Evolutionary conservation across 92 coral and sea anemone species (phyloP), one percentile per base, ranked within the genome.

Genomic region (Zoanthus sansibaricus): DNA sequence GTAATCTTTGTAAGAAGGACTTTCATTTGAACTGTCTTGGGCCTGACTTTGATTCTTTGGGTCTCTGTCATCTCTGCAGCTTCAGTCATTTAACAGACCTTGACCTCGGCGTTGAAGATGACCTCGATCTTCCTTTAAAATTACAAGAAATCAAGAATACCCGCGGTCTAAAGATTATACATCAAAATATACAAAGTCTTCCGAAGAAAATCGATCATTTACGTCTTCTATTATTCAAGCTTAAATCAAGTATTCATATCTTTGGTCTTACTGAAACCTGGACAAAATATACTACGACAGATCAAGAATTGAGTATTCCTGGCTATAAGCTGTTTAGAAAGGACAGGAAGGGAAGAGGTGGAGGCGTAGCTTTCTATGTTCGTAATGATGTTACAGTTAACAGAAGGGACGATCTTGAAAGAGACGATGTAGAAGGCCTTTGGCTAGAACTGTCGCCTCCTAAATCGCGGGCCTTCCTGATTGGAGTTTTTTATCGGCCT

Each of bases 391-490:
- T 88, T 51, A 72, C 79, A 14, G 89, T 89, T 11, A 51, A 47
- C 2, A 59, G 95, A 61, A 88, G 90, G 83, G 17, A 42, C 46
- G 91, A 93, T 49, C 47, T 93, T 21, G 95, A 90, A 84, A 59
- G 42, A 7, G 15, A 7, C 21, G 12, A 25, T 16, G 82, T 87
- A 33, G 93, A 93, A 76, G 90, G 92, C 20, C 79, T 90, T 37
- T 93, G 93, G 96, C 89, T 93, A 31, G 93, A 93, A 82, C 59
- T 90, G 42, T 16, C 82, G 46, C 17, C 82, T 45, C 95, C 95
- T n/a, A 84, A 92, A 83, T 86, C 95, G 51, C 79, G 66, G 21
- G 77, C 86, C 11, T 89, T 92, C 72, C 82, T 92, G 17, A 49
- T 92, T 15, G 90, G 92, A 13, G 82, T 82, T 1, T 89, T 89